Evolutionary conservation across 2,113 vertebrate species (phyloP).

Genomic region (Pica pica): DNA sequence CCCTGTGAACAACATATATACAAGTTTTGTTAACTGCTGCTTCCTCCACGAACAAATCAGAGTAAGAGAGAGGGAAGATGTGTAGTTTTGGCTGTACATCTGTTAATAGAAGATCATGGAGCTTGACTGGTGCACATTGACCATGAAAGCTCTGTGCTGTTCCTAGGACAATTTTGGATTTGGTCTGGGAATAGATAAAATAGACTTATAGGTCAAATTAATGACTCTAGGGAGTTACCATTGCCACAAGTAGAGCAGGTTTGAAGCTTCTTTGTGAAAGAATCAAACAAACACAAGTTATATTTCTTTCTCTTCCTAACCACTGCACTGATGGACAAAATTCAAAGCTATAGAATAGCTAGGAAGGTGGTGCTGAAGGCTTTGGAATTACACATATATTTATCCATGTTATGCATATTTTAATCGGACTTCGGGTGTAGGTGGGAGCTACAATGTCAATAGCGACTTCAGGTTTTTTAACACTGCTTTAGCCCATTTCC

Average conservation of each 20-base stretch:
- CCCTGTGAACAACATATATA: neutral
- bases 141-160: neutral
- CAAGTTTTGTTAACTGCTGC: neutral
- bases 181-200: neutral
- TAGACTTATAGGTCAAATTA: neutral
- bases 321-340: neutral
- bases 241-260: neutral
- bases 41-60: neutral
- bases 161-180: neutral
- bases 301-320: neutral
- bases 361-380: neutral
- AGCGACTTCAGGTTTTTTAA: neutral
- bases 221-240: neutral
- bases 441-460: neutral
- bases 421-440: neutral
- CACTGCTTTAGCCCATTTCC: neutral
- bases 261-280: neutral
- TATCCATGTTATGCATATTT: neutral
- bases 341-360: neutral
- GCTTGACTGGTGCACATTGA: neutral
- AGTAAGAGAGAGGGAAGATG: neutral
- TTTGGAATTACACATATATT: neutral
- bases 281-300: neutral
- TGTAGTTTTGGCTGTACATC: fast-evolving
- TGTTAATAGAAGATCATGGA: neutral